Base-by-base conservation (phyloP, 2,113 vertebrate species). In the Microtus montanus region DNA sequence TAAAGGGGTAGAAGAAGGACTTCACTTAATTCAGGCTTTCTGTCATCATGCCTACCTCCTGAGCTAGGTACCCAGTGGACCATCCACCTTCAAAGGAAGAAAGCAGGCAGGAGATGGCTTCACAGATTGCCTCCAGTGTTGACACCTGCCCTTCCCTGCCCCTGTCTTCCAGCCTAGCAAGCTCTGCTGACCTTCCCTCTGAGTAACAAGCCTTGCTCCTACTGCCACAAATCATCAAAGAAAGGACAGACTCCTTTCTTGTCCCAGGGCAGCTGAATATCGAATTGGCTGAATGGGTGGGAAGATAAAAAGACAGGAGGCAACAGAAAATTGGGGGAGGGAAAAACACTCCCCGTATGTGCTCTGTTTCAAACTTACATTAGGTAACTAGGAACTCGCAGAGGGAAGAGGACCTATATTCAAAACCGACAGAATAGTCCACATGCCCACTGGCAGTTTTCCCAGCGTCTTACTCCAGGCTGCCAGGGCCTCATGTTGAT, bases 101-200 rank as follows among this genome's bases (percentile, higher is more conserved):
- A 86, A 82, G 9, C 0, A 3, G 26, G 4, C 28, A 30, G 19
- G 11, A 8, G 30, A 5, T 35, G 22, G 52, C 19, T 35, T 49
- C 11, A 0, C 7, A n/a, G 64, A 44, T 30, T 74, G 7, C 8
- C 22, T 41, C 52, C 7, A 19, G 52, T 11, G 4, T 28, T 41
- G 12, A 41, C 1, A 9, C 79, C 5, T 47, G 7, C 64, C 58
- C 28, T 5, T 6, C 3, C 0, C 20, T 54, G 19, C 3, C 22
- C 41, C 77, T 47, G 7, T 30, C 8, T 49, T 17, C 35, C 5
- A 13, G 24, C n/a, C 61, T 28, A 14, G n/a, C 44, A 26, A 41
- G 47, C 19, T 24, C 22, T 58, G 6, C 22, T 58, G 7, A 63
- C 41, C 20, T 54, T 11, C 1, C 54, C 28, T 75, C 24, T 8